Conservation (phyloP, 2,888 invertebrate genomes). For the Zaprionus obscuricornis region DNA sequence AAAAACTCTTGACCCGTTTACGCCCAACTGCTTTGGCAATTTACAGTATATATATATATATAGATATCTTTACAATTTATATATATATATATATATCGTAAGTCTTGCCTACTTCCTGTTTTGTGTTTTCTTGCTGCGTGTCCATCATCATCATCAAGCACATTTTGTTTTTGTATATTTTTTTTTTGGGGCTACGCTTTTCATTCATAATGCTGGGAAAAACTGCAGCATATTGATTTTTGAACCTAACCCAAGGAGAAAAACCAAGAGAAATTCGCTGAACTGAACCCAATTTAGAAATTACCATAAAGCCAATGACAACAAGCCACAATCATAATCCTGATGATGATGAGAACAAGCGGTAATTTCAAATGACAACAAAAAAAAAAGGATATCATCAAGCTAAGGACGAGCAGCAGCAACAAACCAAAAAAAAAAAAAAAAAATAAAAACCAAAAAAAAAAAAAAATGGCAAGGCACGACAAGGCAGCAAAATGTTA, state of each 20-base stretch:
- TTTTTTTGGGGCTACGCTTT: too few relatives aligned
- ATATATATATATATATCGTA: too few relatives aligned
- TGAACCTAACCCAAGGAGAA: slow-evolving; percentile 36
- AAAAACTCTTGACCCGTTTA: slow-evolving; percentile 35
- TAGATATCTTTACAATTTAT: too few relatives aligned
- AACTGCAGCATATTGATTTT: slow-evolving; percentile 54
- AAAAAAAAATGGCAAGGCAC: slow-evolving; percentile 26
- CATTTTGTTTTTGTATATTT: too few relatives aligned
- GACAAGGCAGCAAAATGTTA: slow-evolving; percentile 45
- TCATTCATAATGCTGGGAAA: slow-evolving; percentile 13
- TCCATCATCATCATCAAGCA: slow-evolving; percentile 11
- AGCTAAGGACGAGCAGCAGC: slow-evolving; percentile 15
- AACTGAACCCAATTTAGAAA: slow-evolving; percentile 50
- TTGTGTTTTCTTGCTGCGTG: slow-evolving; percentile 13
- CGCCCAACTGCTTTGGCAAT: slow-evolving; percentile 15
- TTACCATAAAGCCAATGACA: slow-evolving; percentile 52
- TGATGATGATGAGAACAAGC: slow-evolving; percentile 28
- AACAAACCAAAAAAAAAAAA: slow-evolving; percentile 6
- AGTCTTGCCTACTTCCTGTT: slow-evolving; percentile 49
- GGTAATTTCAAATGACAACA: slow-evolving; percentile 30
- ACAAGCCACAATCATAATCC: slow-evolving; percentile 42
- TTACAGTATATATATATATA: slow-evolving; percentile 40
- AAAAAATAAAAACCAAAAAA: slow-evolving; percentile 2
- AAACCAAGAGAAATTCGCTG: neutral
- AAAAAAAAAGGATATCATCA: slow-evolving; percentile 34